Conservation (phyloP, 2,113 vertebrate genomes). For the Dromaius novaehollandiae region DNA sequence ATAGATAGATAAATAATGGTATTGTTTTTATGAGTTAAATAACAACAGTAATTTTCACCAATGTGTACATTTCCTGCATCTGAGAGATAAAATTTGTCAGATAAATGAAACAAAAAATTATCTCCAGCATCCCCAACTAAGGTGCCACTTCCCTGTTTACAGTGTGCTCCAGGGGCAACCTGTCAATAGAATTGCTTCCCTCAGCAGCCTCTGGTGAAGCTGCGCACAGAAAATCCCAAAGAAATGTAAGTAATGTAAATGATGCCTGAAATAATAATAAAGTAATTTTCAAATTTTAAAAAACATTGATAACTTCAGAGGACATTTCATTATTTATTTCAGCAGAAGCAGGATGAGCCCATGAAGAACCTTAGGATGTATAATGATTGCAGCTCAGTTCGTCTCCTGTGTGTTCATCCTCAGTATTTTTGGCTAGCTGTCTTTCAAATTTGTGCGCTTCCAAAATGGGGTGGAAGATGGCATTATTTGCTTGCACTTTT, state of each 20-base stretch:
- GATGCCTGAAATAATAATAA: slow-evolving; percentile 6
- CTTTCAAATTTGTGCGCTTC: not conserved
- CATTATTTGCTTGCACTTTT: not conserved
- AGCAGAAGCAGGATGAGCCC: not conserved
- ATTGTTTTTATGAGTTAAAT: not conserved
- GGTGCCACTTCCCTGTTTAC: not conserved
- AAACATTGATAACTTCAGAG: not conserved
- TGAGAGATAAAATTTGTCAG: not conserved
- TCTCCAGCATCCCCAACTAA: not conserved
- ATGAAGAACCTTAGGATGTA: not conserved
- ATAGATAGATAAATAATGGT: not conserved
- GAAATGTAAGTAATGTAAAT: slow-evolving; percentile 16
- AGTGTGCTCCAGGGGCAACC: not conserved
- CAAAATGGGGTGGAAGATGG: not conserved
- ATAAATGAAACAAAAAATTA: not conserved
- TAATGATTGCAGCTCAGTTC: not conserved
- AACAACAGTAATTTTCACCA: not conserved
- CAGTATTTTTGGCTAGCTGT: not conserved
- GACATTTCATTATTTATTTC: not conserved
- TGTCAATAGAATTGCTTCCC: slow-evolving; percentile 40
- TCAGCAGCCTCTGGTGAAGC: not conserved
- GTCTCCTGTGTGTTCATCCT: not conserved
- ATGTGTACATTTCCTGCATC: not conserved
- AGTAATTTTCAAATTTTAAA: not conserved
- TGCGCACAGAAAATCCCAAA: slow-evolving; percentile 43